Percentiles rank a stretch among this genome's conserved stretches.
Conservation (phyloP, 1,140 invertebrate species). For the Musca vetustissima region DNA sequence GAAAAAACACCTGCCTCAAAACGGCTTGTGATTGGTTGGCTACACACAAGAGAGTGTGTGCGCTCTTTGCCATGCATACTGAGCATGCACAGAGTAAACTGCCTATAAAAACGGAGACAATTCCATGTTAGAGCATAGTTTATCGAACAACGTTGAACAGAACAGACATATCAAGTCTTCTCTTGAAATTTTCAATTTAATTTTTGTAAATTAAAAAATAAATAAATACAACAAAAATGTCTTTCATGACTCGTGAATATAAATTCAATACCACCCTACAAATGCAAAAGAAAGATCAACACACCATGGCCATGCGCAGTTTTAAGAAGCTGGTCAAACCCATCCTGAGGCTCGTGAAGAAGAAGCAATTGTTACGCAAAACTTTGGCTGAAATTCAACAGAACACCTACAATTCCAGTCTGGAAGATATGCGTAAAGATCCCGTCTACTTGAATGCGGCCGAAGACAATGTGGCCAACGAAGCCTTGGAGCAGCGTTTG, state of each 20-base stretch:
- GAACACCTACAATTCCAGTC: constrained; percentile 52
- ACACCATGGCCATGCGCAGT: constrained; percentile 51
- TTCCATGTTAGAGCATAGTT: not conserved
- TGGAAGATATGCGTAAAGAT: constrained; percentile 57
- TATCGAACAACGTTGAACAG: not conserved
- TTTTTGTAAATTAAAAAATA: not conserved
- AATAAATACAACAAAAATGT: constrained; percentile 35
- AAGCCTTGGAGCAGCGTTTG: constrained; percentile 64
- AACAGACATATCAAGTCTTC: not conserved
- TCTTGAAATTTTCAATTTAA: not conserved
- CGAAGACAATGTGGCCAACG: constrained; percentile 64
- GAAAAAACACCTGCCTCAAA: constrained; percentile 18
- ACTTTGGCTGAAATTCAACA: constrained; percentile 45
- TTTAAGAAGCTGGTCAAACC: constrained; percentile 60
- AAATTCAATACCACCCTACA: constrained; percentile 42
- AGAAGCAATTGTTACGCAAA: constrained; percentile 56
- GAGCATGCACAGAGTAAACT: not conserved
- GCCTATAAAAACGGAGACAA: not conserved
- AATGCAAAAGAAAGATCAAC: constrained; percentile 50
- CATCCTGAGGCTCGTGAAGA: constrained; percentile 58
- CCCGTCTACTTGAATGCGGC: constrained; percentile 49
- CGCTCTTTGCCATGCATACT: not conserved
- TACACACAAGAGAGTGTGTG: not conserved
- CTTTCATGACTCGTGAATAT: constrained; percentile 52
- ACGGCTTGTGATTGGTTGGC: not conserved